Evolutionary conservation across 1,140 invertebrate species (phyloP), one percentile per base, ranked within the genome.

Genomic region (Caenorhabditis remanei): DNA sequence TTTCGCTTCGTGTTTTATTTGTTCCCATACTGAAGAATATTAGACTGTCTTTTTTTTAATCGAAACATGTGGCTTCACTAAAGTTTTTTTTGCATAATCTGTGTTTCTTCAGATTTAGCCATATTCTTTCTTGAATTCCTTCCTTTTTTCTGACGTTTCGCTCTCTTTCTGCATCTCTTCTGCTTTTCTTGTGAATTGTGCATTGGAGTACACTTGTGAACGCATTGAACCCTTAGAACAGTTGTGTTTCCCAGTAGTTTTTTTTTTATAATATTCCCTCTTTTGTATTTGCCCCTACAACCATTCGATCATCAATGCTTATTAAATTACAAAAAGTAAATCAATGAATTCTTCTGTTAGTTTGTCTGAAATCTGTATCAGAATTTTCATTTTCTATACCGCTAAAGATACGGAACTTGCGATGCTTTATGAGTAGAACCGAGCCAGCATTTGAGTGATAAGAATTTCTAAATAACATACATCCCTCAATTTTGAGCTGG

Each of bases 401-500:
- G 50, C 50, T 53, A 13, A 13, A 53, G 50, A 53, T 53, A 16
- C 50, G 50, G 50, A 53, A 53, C 9, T 13, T 53, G 50, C 9
- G 4, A 9, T 53, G 16, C 16, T 53, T 53, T 53, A 13, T 53
- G 16, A 53, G 32, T 32, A 32, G 32, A 32, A 32, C 32, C 32
- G 32, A 32, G 32, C 32, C 32, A 32, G 32, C 32, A 32, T 32
- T 32, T 32, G 32, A 32, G 56, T 58, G 14, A n/a, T 21, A 0
- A 8, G 56, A n/a, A 58, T n/a, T 19, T 58, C 4, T 21, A n/a
- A 21, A 8, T 14, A n/a, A 58, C 19, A 58, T 4, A n/a, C 9
- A 21, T 5, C 8, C 9, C 41, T 4, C 9, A 71, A 71, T 71
- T 48, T 79, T 13, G 9, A 50, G 63, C 79, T 88, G 88, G 88